These are phyloP conservation scores for Mico argentatus DNA, from an alignment of 2,797 vertebrate species.

Conservation along the genomic window DNA sequence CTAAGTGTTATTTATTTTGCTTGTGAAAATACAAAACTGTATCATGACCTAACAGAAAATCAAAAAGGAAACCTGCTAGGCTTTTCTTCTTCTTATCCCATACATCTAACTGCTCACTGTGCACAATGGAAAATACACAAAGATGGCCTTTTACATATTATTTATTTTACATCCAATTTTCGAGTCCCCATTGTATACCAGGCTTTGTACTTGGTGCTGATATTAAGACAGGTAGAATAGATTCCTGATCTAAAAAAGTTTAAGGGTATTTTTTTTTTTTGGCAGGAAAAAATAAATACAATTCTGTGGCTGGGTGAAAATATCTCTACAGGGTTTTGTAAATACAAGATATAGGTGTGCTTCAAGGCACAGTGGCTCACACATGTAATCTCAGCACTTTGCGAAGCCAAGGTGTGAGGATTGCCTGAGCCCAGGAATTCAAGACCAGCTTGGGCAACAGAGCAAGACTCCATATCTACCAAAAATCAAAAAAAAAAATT, in stretches of 20 bases:
- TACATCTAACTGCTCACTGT: neutral
- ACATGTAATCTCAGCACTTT: neutral
- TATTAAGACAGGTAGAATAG: neutral
- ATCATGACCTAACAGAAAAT: neutral
- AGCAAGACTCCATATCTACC: neutral
- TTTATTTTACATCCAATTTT: neutral
- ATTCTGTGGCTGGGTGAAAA: neutral
- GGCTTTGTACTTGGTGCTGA: neutral
- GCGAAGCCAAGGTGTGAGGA: neutral
- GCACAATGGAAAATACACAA: neutral
- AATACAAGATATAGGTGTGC: neutral
- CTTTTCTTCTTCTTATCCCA: neutral
- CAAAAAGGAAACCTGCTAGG: neutral
- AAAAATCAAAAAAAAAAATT: neutral
- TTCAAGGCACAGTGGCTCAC: neutral
- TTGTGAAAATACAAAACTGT: neutral
- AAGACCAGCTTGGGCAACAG: neutral
- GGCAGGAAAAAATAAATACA: neutral
- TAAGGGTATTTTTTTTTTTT: neutral
- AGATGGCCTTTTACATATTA: neutral
- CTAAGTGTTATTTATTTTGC: neutral
- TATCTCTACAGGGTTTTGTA: neutral
- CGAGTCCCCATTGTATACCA: neutral
- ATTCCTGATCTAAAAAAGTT: neutral
- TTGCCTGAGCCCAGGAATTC: neutral